phyloP scores from a whole-genome alignment of 2,888 invertebrate species.

The Adela reaumurella region DNA sequence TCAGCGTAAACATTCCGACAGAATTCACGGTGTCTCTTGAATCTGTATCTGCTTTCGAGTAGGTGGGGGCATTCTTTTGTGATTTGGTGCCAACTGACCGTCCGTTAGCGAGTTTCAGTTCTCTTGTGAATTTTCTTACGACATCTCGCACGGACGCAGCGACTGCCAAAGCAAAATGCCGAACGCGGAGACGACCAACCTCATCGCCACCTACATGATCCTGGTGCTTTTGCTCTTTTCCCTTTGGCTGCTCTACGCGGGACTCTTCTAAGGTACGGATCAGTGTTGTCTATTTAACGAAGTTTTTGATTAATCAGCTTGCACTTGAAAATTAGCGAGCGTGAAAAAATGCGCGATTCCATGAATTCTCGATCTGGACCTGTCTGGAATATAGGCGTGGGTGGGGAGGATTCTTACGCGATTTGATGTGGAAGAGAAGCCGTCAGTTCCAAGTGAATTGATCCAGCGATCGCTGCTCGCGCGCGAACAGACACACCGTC shows the following conservation, averaged over 20 bases:
- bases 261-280: conserved; percentile 44
- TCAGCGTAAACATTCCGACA: neutral
- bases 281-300: neutral
- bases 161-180: conserved; percentile 30
- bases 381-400: neutral
- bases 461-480: neutral
- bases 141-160: neutral
- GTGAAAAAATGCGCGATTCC: neutral
- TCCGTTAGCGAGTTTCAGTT: neutral
- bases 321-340: no score
- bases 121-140: neutral
- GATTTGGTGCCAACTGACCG: neutral
- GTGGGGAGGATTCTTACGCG: neutral
- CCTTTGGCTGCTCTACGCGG: conserved; percentile 67
- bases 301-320: neutral
- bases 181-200: conserved; percentile 61
- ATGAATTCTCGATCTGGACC: neutral
- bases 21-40: neutral
- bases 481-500: neutral
- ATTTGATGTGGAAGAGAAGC: neutral
- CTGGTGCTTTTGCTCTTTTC: conserved; percentile 62
- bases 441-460: neutral
- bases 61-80: neutral
- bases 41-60: neutral
- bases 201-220: conserved; percentile 68